These are phyloP conservation scores for Oryzias celebensis DNA, from an alignment of 2,113 vertebrate species.

Conservation along the genomic window DNA sequence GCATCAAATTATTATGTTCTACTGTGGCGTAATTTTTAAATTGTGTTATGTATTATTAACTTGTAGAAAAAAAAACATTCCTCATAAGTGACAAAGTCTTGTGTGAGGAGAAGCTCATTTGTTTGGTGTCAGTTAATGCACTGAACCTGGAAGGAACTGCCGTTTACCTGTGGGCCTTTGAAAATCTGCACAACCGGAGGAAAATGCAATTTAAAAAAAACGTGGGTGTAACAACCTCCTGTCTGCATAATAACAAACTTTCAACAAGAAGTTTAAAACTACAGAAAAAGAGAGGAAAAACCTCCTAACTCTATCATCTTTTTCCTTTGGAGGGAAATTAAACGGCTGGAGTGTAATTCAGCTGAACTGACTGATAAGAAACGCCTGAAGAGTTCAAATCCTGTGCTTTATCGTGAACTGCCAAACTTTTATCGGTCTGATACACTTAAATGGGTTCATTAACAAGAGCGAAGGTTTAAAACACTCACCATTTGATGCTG, in stretches of 20 bases:
- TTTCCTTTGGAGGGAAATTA: not conserved
- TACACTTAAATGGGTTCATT: not conserved
- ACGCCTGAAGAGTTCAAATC: slow-evolving; percentile 10
- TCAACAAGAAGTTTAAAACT: slow-evolving; percentile 2
- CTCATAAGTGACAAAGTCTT: slow-evolving; percentile 10
- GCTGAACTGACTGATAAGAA: slow-evolving; percentile 8
- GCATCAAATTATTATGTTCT: slow-evolving; percentile 4
- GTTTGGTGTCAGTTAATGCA: slow-evolving; percentile 13
- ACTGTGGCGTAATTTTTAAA: slow-evolving; percentile 7
- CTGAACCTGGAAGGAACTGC: slow-evolving; percentile 5
- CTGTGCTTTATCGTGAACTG: slow-evolving; percentile 6
- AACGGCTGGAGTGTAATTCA: not conserved
- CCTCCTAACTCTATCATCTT: slow-evolving; percentile 1
- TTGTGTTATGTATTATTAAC: slow-evolving; percentile 18
- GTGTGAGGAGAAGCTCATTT: slow-evolving; percentile 7
- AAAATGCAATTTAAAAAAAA: slow-evolving; percentile 6
- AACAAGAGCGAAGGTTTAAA: slow-evolving; percentile 23
- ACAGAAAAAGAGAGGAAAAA: slow-evolving; percentile 7
- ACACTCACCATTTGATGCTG: slow-evolving; percentile 96
- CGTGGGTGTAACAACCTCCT: slow-evolving; percentile 12
- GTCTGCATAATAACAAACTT: not conserved
- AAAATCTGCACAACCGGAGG: not conserved
- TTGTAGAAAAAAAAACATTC: slow-evolving; percentile 28
- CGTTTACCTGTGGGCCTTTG: slow-evolving; percentile 22
- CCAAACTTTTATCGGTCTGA: slow-evolving; percentile 15